Evolutionary conservation across 2,113 vertebrate species (phyloP).

Genomic region (Anarrhichthys ocellatus): DNA sequence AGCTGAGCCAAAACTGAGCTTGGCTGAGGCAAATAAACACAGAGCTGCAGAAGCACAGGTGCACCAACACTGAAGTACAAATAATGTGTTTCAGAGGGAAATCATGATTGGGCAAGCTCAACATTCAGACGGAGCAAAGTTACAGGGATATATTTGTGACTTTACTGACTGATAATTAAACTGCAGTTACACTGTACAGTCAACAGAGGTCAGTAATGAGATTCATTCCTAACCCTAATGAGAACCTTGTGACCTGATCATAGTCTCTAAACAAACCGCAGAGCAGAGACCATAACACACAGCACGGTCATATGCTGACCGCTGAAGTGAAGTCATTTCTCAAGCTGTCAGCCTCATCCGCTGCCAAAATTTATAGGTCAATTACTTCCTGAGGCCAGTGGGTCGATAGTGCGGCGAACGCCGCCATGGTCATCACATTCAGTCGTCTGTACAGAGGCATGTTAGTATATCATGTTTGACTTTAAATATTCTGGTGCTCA

Average conservation of each 20-base stretch:
- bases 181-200: neutral
- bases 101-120: neutral
- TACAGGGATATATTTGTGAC: neutral
- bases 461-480: neutral
- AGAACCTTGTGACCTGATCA: slow-evolving; percentile 32
- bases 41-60: slow-evolving; percentile 14
- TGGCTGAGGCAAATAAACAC: slow-evolving; percentile 11
- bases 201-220: slow-evolving; percentile 25
- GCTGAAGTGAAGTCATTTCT: slow-evolving; percentile 12
- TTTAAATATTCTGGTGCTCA: neutral
- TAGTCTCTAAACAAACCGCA: slow-evolving; percentile 30
- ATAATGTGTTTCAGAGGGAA: neutral
- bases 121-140: neutral
- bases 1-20: neutral
- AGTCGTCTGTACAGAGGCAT: neutral
- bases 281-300: slow-evolving; percentile 3
- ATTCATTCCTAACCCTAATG: neutral
- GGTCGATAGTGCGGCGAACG: neutral
- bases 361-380: slow-evolving; percentile 33
- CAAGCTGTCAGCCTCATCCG: slow-evolving; percentile 38
- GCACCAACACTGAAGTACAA: slow-evolving; percentile 1
- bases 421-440: neutral
- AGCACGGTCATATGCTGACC: slow-evolving; percentile 5
- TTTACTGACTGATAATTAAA: neutral
- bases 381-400: slow-evolving; percentile 33